Evolutionary conservation across 2,113 vertebrate genomes (phyloP).

Genomic region (Neodontobutis hainanensis): DNA sequence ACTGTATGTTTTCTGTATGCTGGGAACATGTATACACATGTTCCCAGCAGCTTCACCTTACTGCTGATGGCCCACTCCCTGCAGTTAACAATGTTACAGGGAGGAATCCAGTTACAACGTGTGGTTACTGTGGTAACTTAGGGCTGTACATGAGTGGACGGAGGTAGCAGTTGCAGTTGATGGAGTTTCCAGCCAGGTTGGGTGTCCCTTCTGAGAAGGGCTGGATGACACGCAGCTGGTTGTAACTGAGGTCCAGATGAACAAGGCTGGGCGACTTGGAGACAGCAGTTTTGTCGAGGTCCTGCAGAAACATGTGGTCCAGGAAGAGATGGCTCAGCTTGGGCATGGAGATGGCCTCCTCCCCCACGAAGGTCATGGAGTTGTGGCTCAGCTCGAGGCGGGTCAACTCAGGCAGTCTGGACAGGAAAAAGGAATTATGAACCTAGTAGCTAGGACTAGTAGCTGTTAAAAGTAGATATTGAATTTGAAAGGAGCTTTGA

Average conservation of each 20-base stretch:
- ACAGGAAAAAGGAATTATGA: neutral
- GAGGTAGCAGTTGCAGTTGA: slow-evolving; percentile 89
- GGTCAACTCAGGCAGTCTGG: slow-evolving; percentile 78
- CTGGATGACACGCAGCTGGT: slow-evolving; percentile 86
- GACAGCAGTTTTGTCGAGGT: slow-evolving; percentile 82
- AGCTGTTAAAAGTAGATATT: too few species aligned
- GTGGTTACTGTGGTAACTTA: neutral
- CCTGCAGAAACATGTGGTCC: slow-evolving; percentile 89
- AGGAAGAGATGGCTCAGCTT: slow-evolving; percentile 87
- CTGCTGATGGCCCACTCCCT: slow-evolving; percentile 80
- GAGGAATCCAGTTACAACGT: too few species aligned
- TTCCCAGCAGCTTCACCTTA: slow-evolving; percentile 77
- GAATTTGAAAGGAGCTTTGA: too few species aligned
- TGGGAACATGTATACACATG: too few species aligned
- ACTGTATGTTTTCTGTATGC: too few species aligned
- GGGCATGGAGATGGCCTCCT: slow-evolving; percentile 86
- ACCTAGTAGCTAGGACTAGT: too few species aligned
- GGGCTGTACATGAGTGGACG: slow-evolving; percentile 77
- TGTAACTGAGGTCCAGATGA: slow-evolving; percentile 85
- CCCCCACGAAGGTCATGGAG: slow-evolving; percentile 87
- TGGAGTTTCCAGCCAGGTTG: slow-evolving; percentile 84
- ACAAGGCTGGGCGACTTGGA: slow-evolving; percentile 80
- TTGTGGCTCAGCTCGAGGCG: slow-evolving; percentile 89
- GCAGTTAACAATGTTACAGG: neutral
- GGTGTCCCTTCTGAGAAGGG: slow-evolving; percentile 77